Evolutionary conservation across 2,113 vertebrate species (phyloP), one percentile per base, ranked within the genome.

Genomic region (Corythornis vintsioides): DNA sequence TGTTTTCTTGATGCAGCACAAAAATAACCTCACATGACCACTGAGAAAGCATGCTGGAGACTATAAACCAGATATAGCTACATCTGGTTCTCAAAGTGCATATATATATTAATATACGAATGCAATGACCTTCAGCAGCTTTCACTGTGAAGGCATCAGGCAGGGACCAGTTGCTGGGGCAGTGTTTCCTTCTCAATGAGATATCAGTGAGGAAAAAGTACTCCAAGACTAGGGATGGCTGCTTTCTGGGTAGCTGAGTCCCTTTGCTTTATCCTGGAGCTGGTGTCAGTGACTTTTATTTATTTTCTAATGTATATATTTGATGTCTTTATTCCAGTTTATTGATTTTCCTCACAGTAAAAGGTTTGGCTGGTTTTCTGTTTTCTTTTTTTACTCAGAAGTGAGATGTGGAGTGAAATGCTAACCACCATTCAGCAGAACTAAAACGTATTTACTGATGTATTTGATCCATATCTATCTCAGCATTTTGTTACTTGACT

Each of bases 401-500:
- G 40, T 10, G 53, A 69, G 43, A 70, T 48, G 35, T 1, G 22
- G 28, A 53, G 28, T 13, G 22, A 47, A 76, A 15, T 4, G 26
- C 35, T 79, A 76, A 38, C 59, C 47, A 56, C 15, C 38, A 25
- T 65, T 76, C 84, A 77, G 19, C 59, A 72, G 31, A 85, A 66
- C 20, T 56, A 63, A 87, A 76, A 71, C 11, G 22, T 18, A 40
- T 72, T 79, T 90, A 65, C 48, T 85, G 35, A 21, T 11, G 53
- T 85, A 56, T 78, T 94, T 93, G 89, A 87, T 94, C 78, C 84
- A 28, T 70, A 69, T 53, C 92, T 93, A 43, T 66, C 86, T 90
- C 89, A 91, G 38, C 50, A 47, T 66, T 92, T 83, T 52, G 77
- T 72, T 64, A 43, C 59, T 63, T 92, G 55, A 63, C 77, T 91